A percentile compares a stretch with the other conserved stretches of the same genome.
Conservation (phyloP, 23 tunicate species). For the Halocynthia aurantium region DNA sequence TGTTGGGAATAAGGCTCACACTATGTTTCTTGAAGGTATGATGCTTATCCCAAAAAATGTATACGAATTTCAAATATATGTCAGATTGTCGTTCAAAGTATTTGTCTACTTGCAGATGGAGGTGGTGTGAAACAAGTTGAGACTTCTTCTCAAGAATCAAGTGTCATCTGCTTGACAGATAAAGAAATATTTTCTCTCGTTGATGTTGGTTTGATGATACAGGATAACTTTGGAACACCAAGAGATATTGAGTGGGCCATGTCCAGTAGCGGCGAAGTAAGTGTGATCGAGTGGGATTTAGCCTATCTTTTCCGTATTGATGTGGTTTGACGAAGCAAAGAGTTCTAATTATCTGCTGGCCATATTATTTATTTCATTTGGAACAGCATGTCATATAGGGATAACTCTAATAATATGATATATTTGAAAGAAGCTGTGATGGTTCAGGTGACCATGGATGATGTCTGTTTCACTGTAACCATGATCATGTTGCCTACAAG, state of each 20-base stretch:
- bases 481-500: no score
- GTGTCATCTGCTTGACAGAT: conserved; percentile 7
- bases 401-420: no score
- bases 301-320: no score
- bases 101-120: neutral
- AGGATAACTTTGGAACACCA: conserved; percentile 6
- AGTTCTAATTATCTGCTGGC: neutral
- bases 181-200: conserved; percentile 14
- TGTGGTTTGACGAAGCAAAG: no score
- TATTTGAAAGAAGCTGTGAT: no score
- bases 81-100: no score
- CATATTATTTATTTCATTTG: neutral
- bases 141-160: neutral
- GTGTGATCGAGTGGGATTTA: neutral
- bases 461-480: no score
- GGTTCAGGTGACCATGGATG: no score
- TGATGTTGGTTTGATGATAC: conserved; percentile 9
- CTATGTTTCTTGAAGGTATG: neutral
- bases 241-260: conserved; percentile 32
- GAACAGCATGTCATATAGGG: no score
- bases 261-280: conserved; percentile 14
- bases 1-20: conserved; percentile 9
- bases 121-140: conserved; percentile 15
- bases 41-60: neutral
- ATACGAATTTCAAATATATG: neutral